phyloP scores from a whole-genome alignment of 2,888 invertebrate genomes.

The Lasioglossum zephyrum region DNA sequence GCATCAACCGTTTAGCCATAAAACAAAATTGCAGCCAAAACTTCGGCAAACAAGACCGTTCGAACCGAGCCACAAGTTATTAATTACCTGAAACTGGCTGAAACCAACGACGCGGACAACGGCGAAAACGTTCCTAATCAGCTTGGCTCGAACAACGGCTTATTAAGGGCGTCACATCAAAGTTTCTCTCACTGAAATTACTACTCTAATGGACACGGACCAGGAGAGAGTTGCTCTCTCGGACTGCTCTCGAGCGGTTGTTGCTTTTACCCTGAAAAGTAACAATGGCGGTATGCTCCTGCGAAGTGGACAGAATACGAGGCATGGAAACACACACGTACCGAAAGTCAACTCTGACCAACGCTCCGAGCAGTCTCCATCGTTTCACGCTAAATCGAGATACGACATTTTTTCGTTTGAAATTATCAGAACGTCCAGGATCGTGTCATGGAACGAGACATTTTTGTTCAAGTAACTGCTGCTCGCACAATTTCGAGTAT shows the following conservation, averaged over 20 bases:
- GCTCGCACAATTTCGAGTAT: not conserved
- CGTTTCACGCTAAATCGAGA: not conserved
- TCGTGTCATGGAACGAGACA: too few relatives aligned
- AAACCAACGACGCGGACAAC: not conserved
- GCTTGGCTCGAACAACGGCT: slow-evolving; percentile 1
- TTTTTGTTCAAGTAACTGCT: not conserved
- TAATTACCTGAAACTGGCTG: not conserved
- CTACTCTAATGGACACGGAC: not conserved
- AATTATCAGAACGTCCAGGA: not conserved
- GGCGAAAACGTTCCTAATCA: not conserved
- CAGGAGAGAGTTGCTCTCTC: not conserved
- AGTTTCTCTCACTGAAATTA: not conserved
- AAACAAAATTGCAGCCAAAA: not conserved
- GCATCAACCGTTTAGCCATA: not conserved
- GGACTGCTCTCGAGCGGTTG: not conserved
- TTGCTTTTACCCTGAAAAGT: slow-evolving; percentile 10
- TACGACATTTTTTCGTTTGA: not conserved
- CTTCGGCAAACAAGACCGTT: not conserved
- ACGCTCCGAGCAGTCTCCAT: not conserved
- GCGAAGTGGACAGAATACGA: not conserved
- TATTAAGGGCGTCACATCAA: not conserved
- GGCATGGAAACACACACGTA: not conserved
- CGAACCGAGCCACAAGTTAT: not conserved
- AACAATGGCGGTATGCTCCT: not conserved
- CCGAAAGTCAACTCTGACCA: not conserved